phyloP scores from a whole-genome alignment of 2,113 vertebrate genomes.

The Pithys albifrons region DNA sequence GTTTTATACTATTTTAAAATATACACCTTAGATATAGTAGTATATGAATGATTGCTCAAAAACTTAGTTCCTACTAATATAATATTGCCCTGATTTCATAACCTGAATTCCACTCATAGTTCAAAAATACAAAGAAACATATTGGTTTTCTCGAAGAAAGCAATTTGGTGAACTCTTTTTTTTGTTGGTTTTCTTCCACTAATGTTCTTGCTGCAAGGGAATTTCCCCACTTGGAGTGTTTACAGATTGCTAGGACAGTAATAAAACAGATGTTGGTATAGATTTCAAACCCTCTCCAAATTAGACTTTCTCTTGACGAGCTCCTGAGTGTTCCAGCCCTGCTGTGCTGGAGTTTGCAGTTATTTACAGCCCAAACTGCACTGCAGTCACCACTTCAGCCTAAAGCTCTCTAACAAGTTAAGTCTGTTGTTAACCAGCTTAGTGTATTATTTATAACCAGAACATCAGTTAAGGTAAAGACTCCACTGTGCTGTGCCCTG shows the following conservation, averaged over 20 bases:
- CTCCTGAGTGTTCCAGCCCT: not conserved
- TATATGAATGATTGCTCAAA: conserved; percentile 5
- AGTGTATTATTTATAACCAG: conserved; percentile 31
- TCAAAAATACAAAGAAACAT: not conserved
- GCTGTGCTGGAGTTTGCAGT: not conserved
- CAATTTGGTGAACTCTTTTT: not conserved
- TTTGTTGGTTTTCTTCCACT: not conserved
- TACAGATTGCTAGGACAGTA: conserved; percentile 34
- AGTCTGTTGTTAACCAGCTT: not conserved
- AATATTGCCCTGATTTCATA: conserved; percentile 31
- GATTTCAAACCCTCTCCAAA: conserved; percentile 2
- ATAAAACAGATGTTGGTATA: conserved; percentile 69
- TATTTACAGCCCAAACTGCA: not conserved
- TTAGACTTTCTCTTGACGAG: not conserved
- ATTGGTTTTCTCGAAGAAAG: conserved; percentile 12
- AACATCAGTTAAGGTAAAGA: not conserved
- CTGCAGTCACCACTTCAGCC: not conserved
- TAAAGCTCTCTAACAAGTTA: not conserved
- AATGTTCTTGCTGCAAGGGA: not conserved
- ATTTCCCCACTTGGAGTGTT: not conserved
- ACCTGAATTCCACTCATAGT: conserved; percentile 29
- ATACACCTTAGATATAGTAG: not conserved
- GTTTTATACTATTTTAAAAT: not conserved
- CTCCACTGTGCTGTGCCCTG: not conserved
- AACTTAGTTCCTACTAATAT: not conserved